Conservation (phyloP, 37 sponge, comb jelly and placozoan species). For the Cliona cf. orientalis region DNA sequence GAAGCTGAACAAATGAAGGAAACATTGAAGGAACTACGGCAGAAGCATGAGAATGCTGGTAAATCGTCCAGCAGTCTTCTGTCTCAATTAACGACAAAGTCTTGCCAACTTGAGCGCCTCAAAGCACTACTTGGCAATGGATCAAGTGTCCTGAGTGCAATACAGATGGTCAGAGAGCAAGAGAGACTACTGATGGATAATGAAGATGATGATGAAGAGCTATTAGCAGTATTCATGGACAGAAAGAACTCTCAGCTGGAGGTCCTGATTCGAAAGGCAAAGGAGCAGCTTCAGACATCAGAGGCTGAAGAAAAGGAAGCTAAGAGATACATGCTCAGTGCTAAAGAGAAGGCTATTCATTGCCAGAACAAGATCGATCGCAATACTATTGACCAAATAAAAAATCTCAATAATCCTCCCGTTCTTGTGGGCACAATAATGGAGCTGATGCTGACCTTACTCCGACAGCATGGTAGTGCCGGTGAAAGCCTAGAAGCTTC, state of each 20-base stretch:
- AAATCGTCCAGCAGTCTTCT: constrained; percentile 26
- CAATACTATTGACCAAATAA: constrained; percentile 82
- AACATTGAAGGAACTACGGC: constrained; percentile 27
- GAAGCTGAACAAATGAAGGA: constrained; percentile 46
- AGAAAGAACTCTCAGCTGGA: constrained; percentile 54
- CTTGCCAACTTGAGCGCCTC: constrained; percentile 61
- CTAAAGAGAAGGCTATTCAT: constrained; percentile 46
- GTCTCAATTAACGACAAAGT: constrained; percentile 45
- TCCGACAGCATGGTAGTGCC: constrained; percentile 33
- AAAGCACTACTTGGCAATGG: constrained; percentile 56
- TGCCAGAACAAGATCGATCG: constrained; percentile 80
- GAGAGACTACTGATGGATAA: constrained; percentile 49
- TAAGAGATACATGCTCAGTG: constrained; percentile 26
- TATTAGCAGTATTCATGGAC: constrained; percentile 32
- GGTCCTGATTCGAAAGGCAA: constrained; percentile 18
- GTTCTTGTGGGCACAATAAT: constrained; percentile 70
- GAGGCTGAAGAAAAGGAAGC: constrained; percentile 59
- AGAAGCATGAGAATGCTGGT: constrained; percentile 23
- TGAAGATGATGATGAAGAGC: constrained; percentile 62
- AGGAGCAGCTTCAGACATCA: constrained; percentile 30
- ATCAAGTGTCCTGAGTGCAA: constrained; percentile 63
- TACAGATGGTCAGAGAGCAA: constrained; percentile 67
- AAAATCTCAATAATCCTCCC: constrained; percentile 77
- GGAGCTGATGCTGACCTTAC: constrained; percentile 72
- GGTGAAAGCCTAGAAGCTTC: not conserved